Conservation (phyloP, 2,888 invertebrate species). For the Brachyptera risi region DNA sequence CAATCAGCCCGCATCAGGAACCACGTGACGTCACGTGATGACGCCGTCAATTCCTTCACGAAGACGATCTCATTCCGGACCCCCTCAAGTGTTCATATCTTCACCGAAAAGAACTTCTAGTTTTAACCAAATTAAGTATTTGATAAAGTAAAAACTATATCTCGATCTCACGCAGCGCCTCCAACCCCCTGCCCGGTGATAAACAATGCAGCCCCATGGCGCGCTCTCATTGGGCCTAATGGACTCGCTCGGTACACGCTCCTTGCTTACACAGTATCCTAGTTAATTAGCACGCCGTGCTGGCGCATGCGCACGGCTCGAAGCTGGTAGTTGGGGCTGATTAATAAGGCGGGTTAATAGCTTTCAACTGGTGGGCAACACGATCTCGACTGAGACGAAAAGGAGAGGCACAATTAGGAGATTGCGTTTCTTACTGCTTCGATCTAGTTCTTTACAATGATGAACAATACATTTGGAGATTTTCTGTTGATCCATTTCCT, state of each 20-base stretch:
- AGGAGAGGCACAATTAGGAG: no score
- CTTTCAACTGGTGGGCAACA: constrained; percentile 11
- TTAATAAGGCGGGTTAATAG: constrained; percentile 18
- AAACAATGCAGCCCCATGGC: neutral
- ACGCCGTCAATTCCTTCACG: no score
- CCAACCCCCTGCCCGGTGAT: constrained; percentile 1
- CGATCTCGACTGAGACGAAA: no score
- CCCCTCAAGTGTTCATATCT: constrained; percentile 6
- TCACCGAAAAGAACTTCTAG: constrained; percentile 26
- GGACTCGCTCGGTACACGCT: constrained; percentile 3
- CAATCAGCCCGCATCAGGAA: no score
- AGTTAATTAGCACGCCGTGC: no score
- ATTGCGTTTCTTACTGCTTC: no score
- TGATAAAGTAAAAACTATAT: constrained; percentile 26
- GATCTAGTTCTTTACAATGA: no score
- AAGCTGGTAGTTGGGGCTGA: constrained; percentile 7
- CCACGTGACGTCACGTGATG: no score
- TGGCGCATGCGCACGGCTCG: neutral
- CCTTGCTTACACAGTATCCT: no score
- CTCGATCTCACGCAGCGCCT: neutral
- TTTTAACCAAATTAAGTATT: constrained; percentile 30
- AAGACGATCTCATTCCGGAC: constrained; percentile 12
- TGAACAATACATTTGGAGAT: no score
- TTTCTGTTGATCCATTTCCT: no score
- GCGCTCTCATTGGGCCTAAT: no score